Base-by-base conservation (phyloP, 2,797 vertebrate genomes). In the Alfaro cultratus region DNA sequence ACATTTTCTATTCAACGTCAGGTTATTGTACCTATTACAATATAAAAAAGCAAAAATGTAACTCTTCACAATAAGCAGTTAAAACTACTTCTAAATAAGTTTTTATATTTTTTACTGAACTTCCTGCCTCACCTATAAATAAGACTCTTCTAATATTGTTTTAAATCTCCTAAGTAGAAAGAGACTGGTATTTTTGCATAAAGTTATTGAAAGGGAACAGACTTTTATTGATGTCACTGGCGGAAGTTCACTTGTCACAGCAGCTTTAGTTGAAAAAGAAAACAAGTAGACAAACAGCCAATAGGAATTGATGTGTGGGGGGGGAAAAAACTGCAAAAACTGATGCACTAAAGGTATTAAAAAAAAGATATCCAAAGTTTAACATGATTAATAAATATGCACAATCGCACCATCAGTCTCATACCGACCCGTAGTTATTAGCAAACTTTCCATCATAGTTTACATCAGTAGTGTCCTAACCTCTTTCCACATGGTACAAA, bases 91-190 rank as follows among this genome's bases (percentile, higher is more conserved):
- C 4, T 43, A 41, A 21, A 67, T 67, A 11, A 41, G 36, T 23
- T 68, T 41, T 68, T 41, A 68, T 68, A 41, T 68, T 68, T 68
- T 53, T n/a, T 43, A 41, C 39, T 70, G 39, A 70, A 70, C 39
- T 70, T 70, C 13, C 12, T 67, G 39, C 34, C 9, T 53, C 51
- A 10, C 51, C 23, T 26, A 53, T 26, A 53, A 53, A 26, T 53
- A 26, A 53, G 23, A 53, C 23, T 26, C 49, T 51, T 26, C 23
- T 53, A 53, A 53, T 53, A 9, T 43, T 70, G 21, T 26, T 23
- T 68, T n/a, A 26, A 41, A 11, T 68, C 4, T 43, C 4, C 5
- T 64, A 64, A 36, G 64, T 41, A 26, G 10, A 11, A 70, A 70
- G 8, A 26, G 23, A n/a, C 21, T 43, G 36, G 36, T 6, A 26